phyloP scores from a whole-genome alignment of 2,113 vertebrate genomes.

The Chionomys nivalis region DNA sequence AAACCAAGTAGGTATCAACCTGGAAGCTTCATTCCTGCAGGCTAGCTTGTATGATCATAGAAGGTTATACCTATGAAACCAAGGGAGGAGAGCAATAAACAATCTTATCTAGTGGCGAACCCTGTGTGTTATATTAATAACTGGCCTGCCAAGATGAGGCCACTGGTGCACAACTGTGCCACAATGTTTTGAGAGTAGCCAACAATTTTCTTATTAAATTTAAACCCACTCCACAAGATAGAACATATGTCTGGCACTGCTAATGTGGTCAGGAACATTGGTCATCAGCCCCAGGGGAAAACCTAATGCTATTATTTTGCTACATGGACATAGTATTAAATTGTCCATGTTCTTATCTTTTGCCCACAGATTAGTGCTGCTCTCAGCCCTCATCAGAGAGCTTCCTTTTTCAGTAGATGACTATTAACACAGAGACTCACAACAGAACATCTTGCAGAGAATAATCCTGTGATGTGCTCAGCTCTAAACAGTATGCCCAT shows the following conservation, averaged over 20 bases:
- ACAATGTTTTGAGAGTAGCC: neutral
- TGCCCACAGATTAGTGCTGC: neutral
- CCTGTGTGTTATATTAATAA: neutral
- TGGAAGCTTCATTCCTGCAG: neutral
- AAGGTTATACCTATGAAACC: neutral
- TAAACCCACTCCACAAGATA: neutral
- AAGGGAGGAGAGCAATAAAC: neutral
- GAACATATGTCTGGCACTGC: neutral
- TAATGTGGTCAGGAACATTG: neutral
- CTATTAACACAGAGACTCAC: neutral
- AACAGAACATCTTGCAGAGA: neutral
- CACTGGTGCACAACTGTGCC: neutral
- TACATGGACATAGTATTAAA: neutral
- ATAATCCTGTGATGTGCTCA: neutral
- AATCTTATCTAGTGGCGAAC: neutral
- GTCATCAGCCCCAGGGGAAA: neutral
- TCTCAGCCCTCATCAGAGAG: neutral
- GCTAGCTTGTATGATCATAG: neutral
- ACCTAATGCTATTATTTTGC: neutral
- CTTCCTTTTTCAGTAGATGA: neutral
- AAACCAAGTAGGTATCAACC: neutral
- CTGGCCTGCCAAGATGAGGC: neutral
- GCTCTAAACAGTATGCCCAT: neutral
- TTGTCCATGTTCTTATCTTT: neutral
- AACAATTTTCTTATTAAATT: neutral